phyloP scores from a whole-genome alignment of 2,113 vertebrate species.

The Naja naja region DNA sequence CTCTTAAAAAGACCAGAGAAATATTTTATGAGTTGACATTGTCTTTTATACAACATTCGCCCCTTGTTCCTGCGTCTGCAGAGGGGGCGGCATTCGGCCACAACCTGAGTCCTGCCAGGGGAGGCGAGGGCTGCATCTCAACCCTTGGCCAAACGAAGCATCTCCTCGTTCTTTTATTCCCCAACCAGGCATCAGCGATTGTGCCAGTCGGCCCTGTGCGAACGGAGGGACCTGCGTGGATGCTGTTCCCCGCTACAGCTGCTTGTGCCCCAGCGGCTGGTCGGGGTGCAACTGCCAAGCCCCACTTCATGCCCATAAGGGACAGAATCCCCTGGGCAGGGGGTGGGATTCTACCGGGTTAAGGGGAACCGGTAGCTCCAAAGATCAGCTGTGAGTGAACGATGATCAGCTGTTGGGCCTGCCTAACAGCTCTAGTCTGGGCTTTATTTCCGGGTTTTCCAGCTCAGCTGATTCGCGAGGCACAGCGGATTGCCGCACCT shows the following conservation, averaged over 20 bases:
- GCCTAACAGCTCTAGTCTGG: no score
- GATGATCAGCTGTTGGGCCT: no score
- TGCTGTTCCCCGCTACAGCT: conserved; percentile 75
- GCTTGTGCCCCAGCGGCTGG: conserved; percentile 80
- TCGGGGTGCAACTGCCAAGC: conserved; percentile 77
- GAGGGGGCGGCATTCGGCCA: background rate
- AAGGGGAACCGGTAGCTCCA: no score
- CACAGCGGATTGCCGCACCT: no score
- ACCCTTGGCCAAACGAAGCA: background rate
- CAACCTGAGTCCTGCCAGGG: no score
- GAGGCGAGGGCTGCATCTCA: background rate
- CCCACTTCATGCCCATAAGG: conserved; percentile 76
- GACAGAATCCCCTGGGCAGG: background rate
- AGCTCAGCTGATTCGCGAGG: no score
- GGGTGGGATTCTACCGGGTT: no score
- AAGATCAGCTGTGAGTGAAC: no score
- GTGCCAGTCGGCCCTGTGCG: conserved; percentile 75
- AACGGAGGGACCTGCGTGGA: conserved; percentile 81
- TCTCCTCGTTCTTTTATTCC: conserved; percentile 25
- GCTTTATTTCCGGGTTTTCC: no score
- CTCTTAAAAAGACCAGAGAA: no score
- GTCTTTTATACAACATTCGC: background rate
- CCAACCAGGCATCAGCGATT: conserved; percentile 75
- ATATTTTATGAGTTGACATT: no score
- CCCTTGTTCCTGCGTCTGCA: background rate